These are phyloP conservation scores for Stenodera caucasica DNA, from an alignment of 2,888 invertebrate genomes.

Conservation along the genomic window DNA sequence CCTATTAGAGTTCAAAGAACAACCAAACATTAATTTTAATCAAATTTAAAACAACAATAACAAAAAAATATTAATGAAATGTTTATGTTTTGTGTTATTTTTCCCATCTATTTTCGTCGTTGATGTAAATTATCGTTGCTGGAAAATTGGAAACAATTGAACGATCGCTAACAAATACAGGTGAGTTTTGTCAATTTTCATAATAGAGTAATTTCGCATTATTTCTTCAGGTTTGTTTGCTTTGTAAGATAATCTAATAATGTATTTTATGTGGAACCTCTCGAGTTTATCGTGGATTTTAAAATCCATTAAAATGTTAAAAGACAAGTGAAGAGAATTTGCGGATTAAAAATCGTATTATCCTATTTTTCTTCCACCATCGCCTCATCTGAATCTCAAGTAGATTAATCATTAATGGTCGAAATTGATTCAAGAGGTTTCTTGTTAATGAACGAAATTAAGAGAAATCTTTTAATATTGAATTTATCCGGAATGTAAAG, in stretches of 20 bases:
- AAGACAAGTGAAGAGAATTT: neutral
- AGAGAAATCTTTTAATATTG: constrained; percentile 9
- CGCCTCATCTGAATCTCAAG: neutral
- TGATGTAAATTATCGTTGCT: neutral
- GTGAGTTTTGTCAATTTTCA: neutral
- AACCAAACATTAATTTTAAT: constrained; percentile 16
- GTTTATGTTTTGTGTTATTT: constrained; percentile 17
- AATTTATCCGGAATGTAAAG: constrained; percentile 12
- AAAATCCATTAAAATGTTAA: neutral
- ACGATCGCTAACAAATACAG: neutral
- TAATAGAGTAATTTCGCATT: neutral
- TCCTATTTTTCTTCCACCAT: neutral
- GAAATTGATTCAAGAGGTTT: constrained; percentile 4
- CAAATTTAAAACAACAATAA: neutral
- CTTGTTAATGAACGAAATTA: neutral
- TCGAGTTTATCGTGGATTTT: neutral
- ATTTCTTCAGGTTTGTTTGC: neutral
- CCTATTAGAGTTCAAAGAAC: constrained; percentile 11
- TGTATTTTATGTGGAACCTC: neutral
- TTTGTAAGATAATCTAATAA: neutral
- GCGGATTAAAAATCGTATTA: neutral
- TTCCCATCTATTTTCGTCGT: no score
- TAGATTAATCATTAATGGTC: constrained; percentile 5
- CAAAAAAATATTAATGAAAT: constrained; percentile 8
- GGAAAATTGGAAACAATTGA: neutral